These are phyloP conservation scores for Saccopteryx leptura DNA, from an alignment of 2,113 vertebrate species.

Conservation along the genomic window DNA sequence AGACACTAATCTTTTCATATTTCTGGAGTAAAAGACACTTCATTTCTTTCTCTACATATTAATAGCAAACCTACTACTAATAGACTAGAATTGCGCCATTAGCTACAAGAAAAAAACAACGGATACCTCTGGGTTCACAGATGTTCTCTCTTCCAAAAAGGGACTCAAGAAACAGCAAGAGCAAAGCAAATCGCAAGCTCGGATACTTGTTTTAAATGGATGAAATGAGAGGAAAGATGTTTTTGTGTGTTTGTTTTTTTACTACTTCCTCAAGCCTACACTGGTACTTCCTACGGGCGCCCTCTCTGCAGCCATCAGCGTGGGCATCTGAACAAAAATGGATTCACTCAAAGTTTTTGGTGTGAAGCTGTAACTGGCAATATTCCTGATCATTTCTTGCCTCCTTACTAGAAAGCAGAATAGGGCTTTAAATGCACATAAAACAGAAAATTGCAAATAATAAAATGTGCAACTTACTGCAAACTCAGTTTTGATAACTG, in stretches of 20 bases:
- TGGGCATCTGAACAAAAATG: constrained; percentile 67
- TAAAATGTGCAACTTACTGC: constrained; percentile 88
- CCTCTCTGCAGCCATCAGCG: constrained; percentile 36
- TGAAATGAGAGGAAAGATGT: constrained; percentile 47
- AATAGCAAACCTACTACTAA: constrained; percentile 76
- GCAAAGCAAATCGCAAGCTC: constrained; percentile 60
- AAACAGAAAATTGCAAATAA: constrained; percentile 82
- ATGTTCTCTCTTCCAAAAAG: constrained; percentile 42
- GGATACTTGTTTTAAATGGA: constrained; percentile 55
- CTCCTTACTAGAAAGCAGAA: constrained; percentile 82
- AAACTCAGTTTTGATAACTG: constrained; percentile 86
- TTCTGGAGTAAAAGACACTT: constrained; percentile 73
- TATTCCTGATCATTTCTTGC: constrained; percentile 84
- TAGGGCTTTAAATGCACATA: constrained; percentile 84
- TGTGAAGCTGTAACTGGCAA: constrained; percentile 87
- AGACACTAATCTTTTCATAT: constrained; percentile 74
- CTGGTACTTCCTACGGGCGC: constrained; percentile 39
- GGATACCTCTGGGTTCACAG: constrained; percentile 57
- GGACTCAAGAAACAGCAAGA: constrained; percentile 68
- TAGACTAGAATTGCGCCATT: constrained; percentile 75
- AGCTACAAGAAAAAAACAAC: constrained; percentile 76
- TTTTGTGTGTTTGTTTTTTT: not conserved
- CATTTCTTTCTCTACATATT: constrained; percentile 75
- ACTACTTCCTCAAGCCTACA: constrained; percentile 19
- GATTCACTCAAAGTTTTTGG: constrained; percentile 77